phyloP scores from a whole-genome alignment of 2,113 vertebrate genomes.

The Cranoglanis bouderius region DNA sequence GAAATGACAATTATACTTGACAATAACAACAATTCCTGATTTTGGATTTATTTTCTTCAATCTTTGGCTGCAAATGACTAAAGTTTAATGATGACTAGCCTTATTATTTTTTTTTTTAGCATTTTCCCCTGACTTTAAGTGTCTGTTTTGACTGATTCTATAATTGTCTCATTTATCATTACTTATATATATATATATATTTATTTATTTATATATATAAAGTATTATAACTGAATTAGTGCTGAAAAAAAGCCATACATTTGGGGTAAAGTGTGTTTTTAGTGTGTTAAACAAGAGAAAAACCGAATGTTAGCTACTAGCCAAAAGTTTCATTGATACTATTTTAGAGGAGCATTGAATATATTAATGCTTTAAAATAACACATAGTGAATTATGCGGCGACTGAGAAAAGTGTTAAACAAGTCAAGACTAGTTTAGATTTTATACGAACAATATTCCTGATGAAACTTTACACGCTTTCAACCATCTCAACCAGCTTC shows the following conservation, averaged over 20 bases:
- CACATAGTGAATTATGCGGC: not conserved
- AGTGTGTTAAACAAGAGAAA: not conserved
- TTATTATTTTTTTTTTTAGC: not conserved
- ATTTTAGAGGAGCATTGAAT: not conserved
- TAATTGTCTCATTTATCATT: not conserved
- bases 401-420: not conserved
- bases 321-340: not conserved
- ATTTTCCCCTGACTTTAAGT: not conserved
- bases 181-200: too few species aligned
- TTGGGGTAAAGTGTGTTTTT: not conserved
- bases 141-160: not conserved
- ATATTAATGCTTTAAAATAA: not conserved
- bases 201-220: too few species aligned
- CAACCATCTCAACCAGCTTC: too few species aligned
- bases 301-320: not conserved
- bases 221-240: not conserved
- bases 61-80: not conserved
- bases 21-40: not conserved
- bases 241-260: not conserved
- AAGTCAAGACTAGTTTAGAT: not conserved
- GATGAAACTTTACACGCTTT: not conserved
- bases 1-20: not conserved
- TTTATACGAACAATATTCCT: not conserved
- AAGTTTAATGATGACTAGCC: not conserved
- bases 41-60: not conserved